A percentile compares a stretch with the other conserved stretches of the same genome.
Evolutionary conservation across 2,113 vertebrate species (phyloP).

Genomic region (Marmota flaviventris): DNA sequence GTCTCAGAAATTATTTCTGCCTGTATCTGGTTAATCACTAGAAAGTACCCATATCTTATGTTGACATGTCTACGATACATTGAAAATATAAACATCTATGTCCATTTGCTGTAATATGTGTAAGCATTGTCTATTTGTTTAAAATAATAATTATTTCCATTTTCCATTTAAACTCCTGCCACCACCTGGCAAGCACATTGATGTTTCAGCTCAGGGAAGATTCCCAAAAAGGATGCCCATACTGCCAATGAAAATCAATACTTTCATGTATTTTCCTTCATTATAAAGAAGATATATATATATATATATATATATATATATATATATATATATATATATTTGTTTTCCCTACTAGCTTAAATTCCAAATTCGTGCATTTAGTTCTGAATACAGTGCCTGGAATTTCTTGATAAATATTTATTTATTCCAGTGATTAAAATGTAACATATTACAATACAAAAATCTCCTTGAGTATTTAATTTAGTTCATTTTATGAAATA

Average conservation of each 20-base stretch:
- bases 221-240: rapidly evolving
- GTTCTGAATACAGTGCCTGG: background rate
- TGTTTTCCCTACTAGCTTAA: background rate
- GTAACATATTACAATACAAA: background rate
- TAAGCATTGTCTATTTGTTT: background rate
- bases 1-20: background rate
- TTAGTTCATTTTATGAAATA: background rate
- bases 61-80: background rate
- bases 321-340: background rate
- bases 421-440: conserved; percentile 7
- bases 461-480: background rate
- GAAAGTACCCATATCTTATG: background rate
- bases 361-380: background rate
- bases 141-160: background rate
- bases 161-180: background rate
- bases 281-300: background rate
- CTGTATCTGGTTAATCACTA: background rate
- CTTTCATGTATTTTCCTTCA: background rate
- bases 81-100: background rate
- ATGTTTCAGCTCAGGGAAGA: background rate
- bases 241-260: background rate
- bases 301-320: background rate
- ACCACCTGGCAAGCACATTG: background rate
- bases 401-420: background rate
- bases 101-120: background rate